Evolutionary conservation across 2,113 vertebrate species (phyloP).

Genomic region (Percina caprodes): DNA sequence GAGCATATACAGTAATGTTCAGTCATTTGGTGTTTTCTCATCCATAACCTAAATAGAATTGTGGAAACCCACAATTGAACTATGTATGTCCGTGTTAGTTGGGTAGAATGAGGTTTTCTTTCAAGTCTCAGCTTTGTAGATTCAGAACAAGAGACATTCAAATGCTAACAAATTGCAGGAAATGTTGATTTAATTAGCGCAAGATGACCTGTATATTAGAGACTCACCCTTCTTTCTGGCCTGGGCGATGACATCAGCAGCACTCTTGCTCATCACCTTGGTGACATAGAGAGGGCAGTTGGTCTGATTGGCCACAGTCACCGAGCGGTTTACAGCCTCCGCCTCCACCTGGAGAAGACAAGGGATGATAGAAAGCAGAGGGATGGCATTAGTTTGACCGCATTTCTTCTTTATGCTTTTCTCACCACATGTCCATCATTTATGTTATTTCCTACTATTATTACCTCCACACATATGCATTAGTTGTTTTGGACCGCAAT

Average conservation of each 20-base stretch:
- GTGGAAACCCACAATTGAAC: neutral
- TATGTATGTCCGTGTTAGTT: neutral
- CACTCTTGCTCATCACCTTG: constrained; percentile 99
- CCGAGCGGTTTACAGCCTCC: constrained; percentile 95
- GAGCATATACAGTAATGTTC: neutral
- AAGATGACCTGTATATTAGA: neutral
- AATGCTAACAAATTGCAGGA: neutral
- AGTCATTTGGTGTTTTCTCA: neutral
- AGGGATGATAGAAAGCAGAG: neutral
- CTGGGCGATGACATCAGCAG: constrained; percentile 96
- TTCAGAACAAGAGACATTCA: neutral
- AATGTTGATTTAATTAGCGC: neutral
- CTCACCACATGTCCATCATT: too few relatives aligned
- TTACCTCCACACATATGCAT: neutral
- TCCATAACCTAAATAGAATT: constrained; percentile 2
- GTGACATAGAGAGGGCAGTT: constrained; percentile 99
- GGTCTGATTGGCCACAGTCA: constrained; percentile 99
- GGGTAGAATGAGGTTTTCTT: neutral
- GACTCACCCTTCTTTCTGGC: constrained; percentile 96
- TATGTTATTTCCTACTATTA: neutral
- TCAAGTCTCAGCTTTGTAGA: neutral
- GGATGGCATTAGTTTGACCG: neutral
- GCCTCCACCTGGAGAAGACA: constrained; percentile 90
- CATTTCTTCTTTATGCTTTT: neutral
- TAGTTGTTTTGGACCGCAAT: too few relatives aligned